These are phyloP conservation scores for Fukomys damarensis DNA, from an alignment of 2,113 vertebrate genomes.

Conservation along the genomic window DNA sequence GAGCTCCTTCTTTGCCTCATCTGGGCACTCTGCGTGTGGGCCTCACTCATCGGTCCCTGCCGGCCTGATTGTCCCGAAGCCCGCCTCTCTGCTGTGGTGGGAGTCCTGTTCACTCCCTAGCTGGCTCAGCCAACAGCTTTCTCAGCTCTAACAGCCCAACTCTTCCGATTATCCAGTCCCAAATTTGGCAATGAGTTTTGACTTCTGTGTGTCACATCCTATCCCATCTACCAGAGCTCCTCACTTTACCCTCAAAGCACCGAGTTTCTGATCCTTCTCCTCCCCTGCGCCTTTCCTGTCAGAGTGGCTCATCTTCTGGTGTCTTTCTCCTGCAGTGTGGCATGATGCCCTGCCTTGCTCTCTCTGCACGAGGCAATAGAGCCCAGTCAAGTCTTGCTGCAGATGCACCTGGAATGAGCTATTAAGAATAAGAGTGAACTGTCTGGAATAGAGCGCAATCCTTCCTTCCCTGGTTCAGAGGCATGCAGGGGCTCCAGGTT, in stretches of 20 bases:
- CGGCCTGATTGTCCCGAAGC: no score
- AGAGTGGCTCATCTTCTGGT: not conserved
- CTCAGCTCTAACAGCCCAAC: not conserved
- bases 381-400: not conserved
- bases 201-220: not conserved
- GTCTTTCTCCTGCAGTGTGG: not conserved
- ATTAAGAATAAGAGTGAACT: no score
- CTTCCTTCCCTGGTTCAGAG: not conserved
- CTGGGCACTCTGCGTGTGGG: not conserved
- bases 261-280: not conserved
- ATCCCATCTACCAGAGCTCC: not conserved
- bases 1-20: not conserved
- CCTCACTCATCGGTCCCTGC: not conserved
- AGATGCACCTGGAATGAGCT: not conserved
- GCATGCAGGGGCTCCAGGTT: not conserved
- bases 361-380: not conserved
- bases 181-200: not conserved
- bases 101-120: not conserved
- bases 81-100: no score
- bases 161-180: not conserved
- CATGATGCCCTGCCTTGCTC: not conserved
- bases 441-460: not conserved
- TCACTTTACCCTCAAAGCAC: no score
- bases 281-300: not conserved
- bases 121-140: not conserved